A percentile compares a stretch with the other conserved stretches of the same genome.
Conservation (phyloP, 2,888 invertebrate species). For the Drosophila tanythrix region DNA sequence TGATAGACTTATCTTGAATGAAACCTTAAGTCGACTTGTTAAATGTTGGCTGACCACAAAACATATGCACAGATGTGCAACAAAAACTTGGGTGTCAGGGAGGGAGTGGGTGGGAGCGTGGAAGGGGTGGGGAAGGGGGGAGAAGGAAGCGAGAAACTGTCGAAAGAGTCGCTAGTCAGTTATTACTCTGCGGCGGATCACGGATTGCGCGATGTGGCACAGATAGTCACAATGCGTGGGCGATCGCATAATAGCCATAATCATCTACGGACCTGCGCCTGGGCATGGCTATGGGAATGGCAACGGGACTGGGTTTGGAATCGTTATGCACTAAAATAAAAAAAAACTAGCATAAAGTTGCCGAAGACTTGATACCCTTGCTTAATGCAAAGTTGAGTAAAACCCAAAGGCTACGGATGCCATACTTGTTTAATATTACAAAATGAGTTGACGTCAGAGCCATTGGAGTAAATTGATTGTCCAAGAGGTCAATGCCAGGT, state of each 20-base stretch:
- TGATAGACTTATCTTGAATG: conserved; percentile 22
- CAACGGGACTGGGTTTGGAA: conserved; percentile 12
- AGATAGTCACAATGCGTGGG: conserved; percentile 51
- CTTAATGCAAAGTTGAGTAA: background rate
- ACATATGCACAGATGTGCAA: conserved; percentile 3
- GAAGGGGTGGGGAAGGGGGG: background rate
- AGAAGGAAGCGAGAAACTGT: background rate
- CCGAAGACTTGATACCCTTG: conserved; percentile 13
- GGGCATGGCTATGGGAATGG: conserved; percentile 23
- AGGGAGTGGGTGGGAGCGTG: background rate
- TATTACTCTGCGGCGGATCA: conserved; percentile 20
- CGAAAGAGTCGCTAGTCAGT: conserved; percentile 22
- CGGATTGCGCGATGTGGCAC: conserved; percentile 49
- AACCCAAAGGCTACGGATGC: background rate
- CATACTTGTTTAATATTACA: background rate
- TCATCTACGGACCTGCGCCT: conserved; percentile 52
- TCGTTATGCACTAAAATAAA: conserved; percentile 11
- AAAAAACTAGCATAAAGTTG: background rate
- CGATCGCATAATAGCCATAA: conserved; percentile 58
- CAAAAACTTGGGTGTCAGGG: background rate
- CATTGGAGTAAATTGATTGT: background rate
- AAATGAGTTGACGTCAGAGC: background rate
- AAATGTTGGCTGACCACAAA: conserved; percentile 18
- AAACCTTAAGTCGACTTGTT: conserved; percentile 14
- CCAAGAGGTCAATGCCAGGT: background rate